Percentiles rank a stretch among this genome's conserved stretches.
phyloP scores from a whole-genome alignment of 2,797 vertebrate genomes.

The Myotis daubentonii region DNA sequence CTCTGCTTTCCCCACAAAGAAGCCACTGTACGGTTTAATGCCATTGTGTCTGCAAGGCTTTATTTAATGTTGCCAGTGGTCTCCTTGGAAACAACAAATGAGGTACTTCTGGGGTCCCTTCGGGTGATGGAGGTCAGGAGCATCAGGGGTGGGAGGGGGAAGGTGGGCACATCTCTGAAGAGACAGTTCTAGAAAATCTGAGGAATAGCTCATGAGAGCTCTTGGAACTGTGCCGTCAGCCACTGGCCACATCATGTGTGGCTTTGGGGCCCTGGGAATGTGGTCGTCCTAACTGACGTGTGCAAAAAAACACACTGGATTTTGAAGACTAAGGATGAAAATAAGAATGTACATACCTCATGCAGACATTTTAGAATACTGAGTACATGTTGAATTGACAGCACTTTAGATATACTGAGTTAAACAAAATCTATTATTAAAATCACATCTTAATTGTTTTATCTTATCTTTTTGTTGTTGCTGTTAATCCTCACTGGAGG shows the following conservation, averaged over 20 bases:
- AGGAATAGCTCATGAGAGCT: not conserved
- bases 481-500: not conserved
- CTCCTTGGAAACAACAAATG: not conserved
- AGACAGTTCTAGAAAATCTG: not conserved
- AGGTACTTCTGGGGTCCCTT: not conserved
- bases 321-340: not conserved
- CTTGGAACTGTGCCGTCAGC: not conserved
- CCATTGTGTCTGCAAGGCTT: not conserved
- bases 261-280: not conserved
- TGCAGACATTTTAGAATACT: not conserved
- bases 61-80: not conserved
- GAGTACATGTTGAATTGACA: not conserved
- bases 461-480: not conserved
- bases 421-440: conserved; percentile 31
- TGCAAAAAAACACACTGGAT: not conserved
- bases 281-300: not conserved
- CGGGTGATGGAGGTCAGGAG: not conserved
- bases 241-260: fast-evolving
- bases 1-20: not conserved
- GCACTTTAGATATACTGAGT: not conserved
- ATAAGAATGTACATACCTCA: not conserved
- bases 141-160: not conserved
- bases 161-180: not conserved
- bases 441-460: not conserved
- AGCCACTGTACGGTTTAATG: not conserved